Evolutionary conservation across 2,113 vertebrate species (phyloP).

Genomic region (Hylia prasina): DNA sequence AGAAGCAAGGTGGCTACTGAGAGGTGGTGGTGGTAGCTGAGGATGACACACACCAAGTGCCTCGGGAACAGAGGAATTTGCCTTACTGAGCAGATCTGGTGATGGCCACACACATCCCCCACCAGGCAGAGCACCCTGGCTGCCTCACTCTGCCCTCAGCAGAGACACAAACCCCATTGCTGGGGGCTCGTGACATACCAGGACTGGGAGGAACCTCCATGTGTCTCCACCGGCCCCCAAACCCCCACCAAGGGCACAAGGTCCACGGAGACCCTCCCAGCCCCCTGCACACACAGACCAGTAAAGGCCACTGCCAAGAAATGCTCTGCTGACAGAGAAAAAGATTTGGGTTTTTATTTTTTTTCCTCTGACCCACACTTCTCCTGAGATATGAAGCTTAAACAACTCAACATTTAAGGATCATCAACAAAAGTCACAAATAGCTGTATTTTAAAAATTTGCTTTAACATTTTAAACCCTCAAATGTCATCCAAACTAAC

Average conservation of each 20-base stretch:
- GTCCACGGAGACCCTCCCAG: neutral
- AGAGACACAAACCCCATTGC: neutral
- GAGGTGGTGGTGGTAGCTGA: neutral
- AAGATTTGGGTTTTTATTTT: neutral
- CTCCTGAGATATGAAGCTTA: neutral
- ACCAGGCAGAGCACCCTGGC: neutral
- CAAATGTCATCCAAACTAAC: constrained; percentile 27
- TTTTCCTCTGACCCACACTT: neutral
- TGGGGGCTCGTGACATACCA: neutral
- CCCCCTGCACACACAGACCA: neutral
- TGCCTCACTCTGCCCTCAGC: neutral
- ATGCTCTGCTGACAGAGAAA: neutral
- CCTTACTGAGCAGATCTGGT: neutral
- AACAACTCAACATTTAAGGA: constrained; percentile 14
- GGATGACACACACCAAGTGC: neutral
- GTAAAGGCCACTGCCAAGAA: neutral
- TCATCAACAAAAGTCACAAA: constrained; percentile 6
- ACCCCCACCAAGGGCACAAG: neutral
- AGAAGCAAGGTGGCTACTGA: neutral
- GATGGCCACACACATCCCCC: fast-evolving
- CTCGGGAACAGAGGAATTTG: neutral
- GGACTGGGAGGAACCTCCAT: fast-evolving
- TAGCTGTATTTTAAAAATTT: constrained; percentile 8
- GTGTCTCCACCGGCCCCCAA: neutral
- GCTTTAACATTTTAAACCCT: constrained; percentile 42